These are phyloP conservation scores for Ochotona princeps DNA, from an alignment of 2,113 vertebrate genomes.

Conservation along the genomic window DNA sequence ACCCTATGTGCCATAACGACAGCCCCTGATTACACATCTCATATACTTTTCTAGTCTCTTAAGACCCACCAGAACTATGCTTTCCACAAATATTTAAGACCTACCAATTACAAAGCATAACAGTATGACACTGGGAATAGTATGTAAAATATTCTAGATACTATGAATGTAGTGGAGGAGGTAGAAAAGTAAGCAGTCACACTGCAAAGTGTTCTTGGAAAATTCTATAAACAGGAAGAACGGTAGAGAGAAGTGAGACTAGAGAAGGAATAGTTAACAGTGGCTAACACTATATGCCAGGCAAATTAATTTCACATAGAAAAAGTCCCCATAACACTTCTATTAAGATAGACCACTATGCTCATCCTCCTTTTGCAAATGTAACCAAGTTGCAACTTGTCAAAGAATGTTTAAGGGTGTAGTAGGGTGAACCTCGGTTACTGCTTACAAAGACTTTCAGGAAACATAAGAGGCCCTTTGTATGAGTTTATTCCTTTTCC, in stretches of 20 bases:
- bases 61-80: conserved; percentile 12
- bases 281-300: neutral
- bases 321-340: neutral
- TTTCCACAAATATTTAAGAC: neutral
- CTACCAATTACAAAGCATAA: conserved; percentile 21
- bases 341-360: neutral
- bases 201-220: conserved; percentile 24
- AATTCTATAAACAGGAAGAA: neutral
- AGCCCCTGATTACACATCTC: too few species aligned
- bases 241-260: neutral
- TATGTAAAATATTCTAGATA: neutral
- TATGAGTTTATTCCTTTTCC: conserved; percentile 1
- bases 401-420: neutral
- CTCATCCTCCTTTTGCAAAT: conserved; percentile 8
- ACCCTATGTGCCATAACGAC: too few species aligned
- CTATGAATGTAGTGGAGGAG: neutral
- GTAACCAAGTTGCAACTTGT: conserved; percentile 8
- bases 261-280: neutral
- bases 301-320: neutral
- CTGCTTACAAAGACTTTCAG: neutral
- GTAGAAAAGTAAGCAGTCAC: neutral
- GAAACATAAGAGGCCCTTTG: neutral
- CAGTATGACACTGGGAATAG: neutral
- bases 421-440: neutral
- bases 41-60: neutral